A percentile compares a stretch with the other conserved stretches of the same genome.
Evolutionary conservation across 2,797 vertebrate genomes (phyloP).

Genomic region (Botia almorhae): DNA sequence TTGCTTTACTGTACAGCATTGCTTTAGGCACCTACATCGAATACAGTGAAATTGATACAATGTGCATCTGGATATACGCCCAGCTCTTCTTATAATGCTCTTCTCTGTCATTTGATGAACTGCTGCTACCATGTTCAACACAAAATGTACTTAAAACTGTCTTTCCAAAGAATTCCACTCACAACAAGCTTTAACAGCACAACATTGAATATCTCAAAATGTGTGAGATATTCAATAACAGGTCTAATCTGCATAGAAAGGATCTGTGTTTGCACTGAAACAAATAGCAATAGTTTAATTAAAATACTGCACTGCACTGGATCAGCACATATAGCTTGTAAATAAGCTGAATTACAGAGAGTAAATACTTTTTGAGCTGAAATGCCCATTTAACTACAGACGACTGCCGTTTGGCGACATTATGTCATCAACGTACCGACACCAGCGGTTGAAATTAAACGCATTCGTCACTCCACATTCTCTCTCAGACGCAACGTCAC

Average conservation of each 20-base stretch:
- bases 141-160: no score
- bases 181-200: no score
- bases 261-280: no score
- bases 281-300: no score
- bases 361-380: no score
- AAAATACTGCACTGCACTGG: no score
- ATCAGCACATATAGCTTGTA: no score
- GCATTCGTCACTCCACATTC: constrained; percentile 41
- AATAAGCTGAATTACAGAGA: no score
- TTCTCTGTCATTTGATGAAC: background rate
- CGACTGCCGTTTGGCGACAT: background rate
- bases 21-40: background rate
- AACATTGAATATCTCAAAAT: no score
- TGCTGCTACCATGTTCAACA: background rate
- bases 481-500: constrained; percentile 38
- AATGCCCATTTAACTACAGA: background rate
- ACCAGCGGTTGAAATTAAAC: constrained; percentile 32
- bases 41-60: background rate
- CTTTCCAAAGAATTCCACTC: no score
- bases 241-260: no score
- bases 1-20: background rate
- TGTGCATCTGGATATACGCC: background rate
- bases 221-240: no score
- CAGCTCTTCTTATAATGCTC: background rate
- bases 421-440: background rate